Percentiles rank a stretch among this genome's conserved stretches.
These are phyloP conservation scores for Melolontha melolontha DNA, from an alignment of 2,888 invertebrate species.

Conservation along the genomic window DNA sequence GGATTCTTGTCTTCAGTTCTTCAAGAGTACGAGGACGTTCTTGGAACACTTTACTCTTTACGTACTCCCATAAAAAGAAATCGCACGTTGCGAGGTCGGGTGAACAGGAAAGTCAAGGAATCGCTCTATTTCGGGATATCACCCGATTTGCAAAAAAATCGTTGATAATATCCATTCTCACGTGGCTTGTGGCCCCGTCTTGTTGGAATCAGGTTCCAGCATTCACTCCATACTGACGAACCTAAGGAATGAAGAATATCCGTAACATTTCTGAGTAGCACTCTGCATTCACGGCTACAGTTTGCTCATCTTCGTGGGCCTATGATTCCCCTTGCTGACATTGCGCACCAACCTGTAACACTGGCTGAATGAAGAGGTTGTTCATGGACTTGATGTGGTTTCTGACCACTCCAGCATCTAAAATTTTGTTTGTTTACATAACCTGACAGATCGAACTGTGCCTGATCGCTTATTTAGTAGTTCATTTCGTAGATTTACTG, in stretches of 20 bases:
- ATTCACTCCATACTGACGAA: too few relatives aligned
- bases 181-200: conserved; percentile 10
- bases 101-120: background rate
- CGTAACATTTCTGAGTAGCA: too few relatives aligned
- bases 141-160: conserved; percentile 6
- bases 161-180: background rate
- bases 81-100: conserved; percentile 5
- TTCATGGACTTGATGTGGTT: conserved; percentile 6
- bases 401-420: background rate
- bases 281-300: too few relatives aligned
- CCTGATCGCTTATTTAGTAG: conserved; percentile 7
- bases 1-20: conserved; percentile 62
- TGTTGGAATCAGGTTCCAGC: too few relatives aligned
- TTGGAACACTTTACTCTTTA: conserved; percentile 2
- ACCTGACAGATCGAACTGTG: conserved; percentile 2
- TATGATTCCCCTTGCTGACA: conserved; percentile 10
- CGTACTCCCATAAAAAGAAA: conserved; percentile 1
- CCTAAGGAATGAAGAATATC: too few relatives aligned
- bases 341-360: conserved; percentile 8
- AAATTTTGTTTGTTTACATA: too few relatives aligned
- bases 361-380: conserved; percentile 11
- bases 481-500: too few relatives aligned
- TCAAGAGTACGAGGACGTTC: conserved; percentile 70
- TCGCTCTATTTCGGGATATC: conserved; percentile 4
- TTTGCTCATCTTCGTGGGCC: background rate